Base-by-base conservation (phyloP, 1,140 invertebrate genomes). In the Eurosta solidaginis region DNA sequence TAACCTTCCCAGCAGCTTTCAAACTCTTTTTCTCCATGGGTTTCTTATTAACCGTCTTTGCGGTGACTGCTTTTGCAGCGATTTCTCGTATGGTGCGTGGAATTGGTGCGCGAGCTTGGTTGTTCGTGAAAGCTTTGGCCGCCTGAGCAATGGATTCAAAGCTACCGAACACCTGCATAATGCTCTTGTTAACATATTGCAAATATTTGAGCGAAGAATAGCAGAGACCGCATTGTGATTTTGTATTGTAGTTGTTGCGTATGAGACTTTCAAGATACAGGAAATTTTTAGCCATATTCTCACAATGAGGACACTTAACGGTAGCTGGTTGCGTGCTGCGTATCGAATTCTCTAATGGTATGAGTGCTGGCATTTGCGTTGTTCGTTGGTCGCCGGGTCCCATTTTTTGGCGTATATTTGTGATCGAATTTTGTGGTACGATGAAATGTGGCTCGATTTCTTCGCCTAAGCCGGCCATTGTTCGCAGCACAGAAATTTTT, bases 251-350 rank as follows among this genome's bases (percentile, higher is more conserved):
- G 52, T 86, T 86, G 76, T 83, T 82, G 0, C 85, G 84, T 52
- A 86, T 85, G n/a, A 86, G 78, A 36, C 85, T 86, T 49, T 86
- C 85, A 63, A 86, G 76, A n/a, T 86, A 86, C 0, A 86, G 79
- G 29, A 86, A 86, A 77, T 86, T 86, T 59, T 86, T 86, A 4
- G 85, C 85, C 84, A 86, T 84, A 47, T 83, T 86, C 73, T 86
- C 83, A 44, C 85, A 86, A 45, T 86, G 82, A 14, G 81, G 81
- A 49, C 85, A 86, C 36, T 82, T 84, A 25, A 50, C 77, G 9
- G 27, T 47, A 0, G 47, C 20, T 10, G 40, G 22, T 74, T 74
- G 68, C 12, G 59, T 49, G 40, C 50, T 75, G 7, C 50, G 44
- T 36, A 36, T 14, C 7, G 78, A 77, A 49, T 77, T 79, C 29